A percentile compares a stretch with the other conserved stretches of the same genome.
These are phyloP conservation scores for Melipona bicolor DNA, from an alignment of 2,888 invertebrate genomes.

Conservation along the genomic window DNA sequence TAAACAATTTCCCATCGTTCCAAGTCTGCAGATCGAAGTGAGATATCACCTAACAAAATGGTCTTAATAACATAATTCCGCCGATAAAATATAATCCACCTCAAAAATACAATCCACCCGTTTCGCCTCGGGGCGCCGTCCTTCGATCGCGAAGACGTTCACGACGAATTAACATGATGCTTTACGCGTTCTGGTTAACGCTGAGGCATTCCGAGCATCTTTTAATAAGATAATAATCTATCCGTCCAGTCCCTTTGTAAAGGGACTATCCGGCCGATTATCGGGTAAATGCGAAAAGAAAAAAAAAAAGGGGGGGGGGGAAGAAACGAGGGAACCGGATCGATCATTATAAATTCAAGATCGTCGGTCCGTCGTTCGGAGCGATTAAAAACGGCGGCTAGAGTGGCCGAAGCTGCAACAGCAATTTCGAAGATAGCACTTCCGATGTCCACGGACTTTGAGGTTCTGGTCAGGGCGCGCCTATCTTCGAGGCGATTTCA, in stretches of 20 bases:
- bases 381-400: conserved; percentile 8
- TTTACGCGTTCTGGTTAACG: conserved; percentile 6
- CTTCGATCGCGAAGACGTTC: neutral
- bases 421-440: conserved; percentile 59
- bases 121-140: neutral
- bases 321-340: neutral
- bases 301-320: neutral
- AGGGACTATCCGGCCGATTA: neutral
- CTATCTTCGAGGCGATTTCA: conserved; percentile 66
- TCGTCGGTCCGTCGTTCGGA: neutral
- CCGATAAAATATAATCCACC: neutral
- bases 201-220: conserved; percentile 6
- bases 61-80: neutral
- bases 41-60: neutral
- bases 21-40: neutral
- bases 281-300: neutral
- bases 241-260: neutral
- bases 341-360: conserved; percentile 4
- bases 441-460: conserved; percentile 35
- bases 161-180: neutral
- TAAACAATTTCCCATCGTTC: neutral
- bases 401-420: neutral
- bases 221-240: conserved; percentile 24
- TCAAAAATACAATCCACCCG: neutral
- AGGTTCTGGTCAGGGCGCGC: conserved; percentile 20